Conservation (phyloP, 2,888 invertebrate species). For the Ditula angustiorana region DNA sequence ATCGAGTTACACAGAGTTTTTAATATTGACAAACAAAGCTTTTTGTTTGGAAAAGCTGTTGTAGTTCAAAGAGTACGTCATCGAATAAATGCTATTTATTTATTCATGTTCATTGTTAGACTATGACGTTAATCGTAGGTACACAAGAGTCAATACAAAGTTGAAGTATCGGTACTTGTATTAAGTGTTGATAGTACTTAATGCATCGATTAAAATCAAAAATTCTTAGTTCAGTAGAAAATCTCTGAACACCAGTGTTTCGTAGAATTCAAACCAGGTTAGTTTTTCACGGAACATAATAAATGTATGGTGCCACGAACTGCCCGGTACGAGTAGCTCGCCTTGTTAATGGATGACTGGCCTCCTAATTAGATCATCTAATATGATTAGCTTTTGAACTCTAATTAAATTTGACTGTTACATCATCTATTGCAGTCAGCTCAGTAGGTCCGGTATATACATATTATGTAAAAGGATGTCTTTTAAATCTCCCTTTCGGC, state of each 20-base stretch:
- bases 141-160: too few relatives aligned
- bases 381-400: not conserved
- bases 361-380: conserved; percentile 6
- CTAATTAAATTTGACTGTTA: not conserved
- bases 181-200: too few relatives aligned
- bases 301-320: not conserved
- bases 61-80: not conserved
- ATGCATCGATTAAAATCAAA: not conserved
- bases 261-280: not conserved
- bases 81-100: not conserved
- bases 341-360: not conserved
- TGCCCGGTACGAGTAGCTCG: not conserved
- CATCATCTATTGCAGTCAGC: not conserved
- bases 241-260: not conserved
- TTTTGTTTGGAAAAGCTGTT: not conserved
- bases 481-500: too few relatives aligned
- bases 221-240: not conserved
- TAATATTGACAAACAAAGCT: not conserved
- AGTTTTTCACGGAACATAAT: not conserved
- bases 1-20: conserved; percentile 13
- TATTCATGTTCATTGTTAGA: too few relatives aligned
- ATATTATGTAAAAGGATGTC: not conserved
- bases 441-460: not conserved
- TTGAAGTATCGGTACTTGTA: too few relatives aligned
- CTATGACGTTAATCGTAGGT: too few relatives aligned